phyloP scores from a whole-genome alignment of 1,140 invertebrate species.

The Leptinotarsa undecemlineata region DNA sequence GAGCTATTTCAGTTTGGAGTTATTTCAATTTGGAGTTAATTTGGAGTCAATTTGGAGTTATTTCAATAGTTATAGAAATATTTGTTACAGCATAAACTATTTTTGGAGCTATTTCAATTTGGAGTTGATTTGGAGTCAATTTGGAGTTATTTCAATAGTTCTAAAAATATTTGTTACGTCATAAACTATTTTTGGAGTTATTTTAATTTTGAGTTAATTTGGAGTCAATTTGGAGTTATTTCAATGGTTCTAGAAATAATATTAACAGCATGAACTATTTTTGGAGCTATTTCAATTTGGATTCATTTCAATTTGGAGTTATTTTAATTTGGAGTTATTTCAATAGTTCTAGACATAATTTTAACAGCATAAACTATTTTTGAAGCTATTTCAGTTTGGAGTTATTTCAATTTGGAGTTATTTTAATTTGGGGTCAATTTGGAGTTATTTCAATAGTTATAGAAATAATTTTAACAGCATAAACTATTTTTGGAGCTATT shows the following conservation, averaged over 20 bases:
- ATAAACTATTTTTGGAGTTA: background rate
- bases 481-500: background rate
- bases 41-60: background rate
- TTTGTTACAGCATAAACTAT: background rate
- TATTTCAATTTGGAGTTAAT: background rate
- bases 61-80: too few relatives aligned
- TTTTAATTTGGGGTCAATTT: too few relatives aligned
- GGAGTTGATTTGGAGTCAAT: background rate
- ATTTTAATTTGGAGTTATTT: slow-evolving; percentile 6
- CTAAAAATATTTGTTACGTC: background rate
- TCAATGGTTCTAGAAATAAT: too few relatives aligned
- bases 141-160: background rate
- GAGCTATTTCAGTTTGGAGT: too few relatives aligned
- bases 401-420: too few relatives aligned
- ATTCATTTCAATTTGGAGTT: too few relatives aligned
- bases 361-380: too few relatives aligned
- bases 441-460: background rate
- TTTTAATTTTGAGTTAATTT: too few relatives aligned
- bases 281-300: too few relatives aligned
- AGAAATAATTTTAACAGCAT: background rate
- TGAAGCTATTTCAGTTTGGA: too few relatives aligned
- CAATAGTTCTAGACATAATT: background rate
- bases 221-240: too few relatives aligned
- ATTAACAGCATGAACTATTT: too few relatives aligned
- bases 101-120: background rate